Percentiles rank a stretch among this genome's conserved stretches.
These are phyloP conservation scores for Mastacembelus armatus DNA, from an alignment of 2,797 vertebrate genomes.

Conservation along the genomic window DNA sequence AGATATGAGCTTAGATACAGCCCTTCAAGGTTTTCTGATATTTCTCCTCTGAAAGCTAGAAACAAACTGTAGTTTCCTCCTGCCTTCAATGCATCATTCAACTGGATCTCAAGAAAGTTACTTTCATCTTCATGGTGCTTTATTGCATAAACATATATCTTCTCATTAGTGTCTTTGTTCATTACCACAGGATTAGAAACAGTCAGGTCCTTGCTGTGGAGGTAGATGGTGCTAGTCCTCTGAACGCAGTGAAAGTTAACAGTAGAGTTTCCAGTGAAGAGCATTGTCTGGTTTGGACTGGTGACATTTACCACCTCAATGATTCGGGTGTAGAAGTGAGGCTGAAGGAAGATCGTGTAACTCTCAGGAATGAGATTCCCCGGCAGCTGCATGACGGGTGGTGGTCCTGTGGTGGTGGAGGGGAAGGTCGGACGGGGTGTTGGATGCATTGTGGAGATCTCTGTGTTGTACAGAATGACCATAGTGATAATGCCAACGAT, in stretches of 20 bases:
- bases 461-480: conserved; percentile 79
- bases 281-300: conserved; percentile 67
- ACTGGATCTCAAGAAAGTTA: conserved; percentile 75
- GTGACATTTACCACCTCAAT: conserved; percentile 63
- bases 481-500: conserved; percentile 84
- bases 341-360: conserved; percentile 73
- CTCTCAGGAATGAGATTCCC: conserved; percentile 70
- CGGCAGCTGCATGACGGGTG: conserved; percentile 74
- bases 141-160: fast-evolving
- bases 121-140: background rate
- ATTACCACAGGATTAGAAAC: conserved; percentile 36
- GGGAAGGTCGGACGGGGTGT: conserved; percentile 26
- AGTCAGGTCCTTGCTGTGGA: conserved; percentile 69
- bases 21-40: conserved; percentile 43
- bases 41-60: conserved; percentile 71
- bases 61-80: conserved; percentile 74
- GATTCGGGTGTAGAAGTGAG: conserved; percentile 65
- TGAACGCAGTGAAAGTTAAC: conserved; percentile 72
- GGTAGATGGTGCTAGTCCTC: conserved; percentile 66
- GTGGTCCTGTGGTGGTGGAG: conserved; percentile 39
- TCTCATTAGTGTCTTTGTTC: background rate
- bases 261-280: conserved; percentile 77
- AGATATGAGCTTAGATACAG: conserved; percentile 76
- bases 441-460: conserved; percentile 51
- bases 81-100: conserved; percentile 11